These are phyloP conservation scores for Phymastichus coffea DNA, from an alignment of 1,140 invertebrate genomes.

Conservation along the genomic window DNA sequence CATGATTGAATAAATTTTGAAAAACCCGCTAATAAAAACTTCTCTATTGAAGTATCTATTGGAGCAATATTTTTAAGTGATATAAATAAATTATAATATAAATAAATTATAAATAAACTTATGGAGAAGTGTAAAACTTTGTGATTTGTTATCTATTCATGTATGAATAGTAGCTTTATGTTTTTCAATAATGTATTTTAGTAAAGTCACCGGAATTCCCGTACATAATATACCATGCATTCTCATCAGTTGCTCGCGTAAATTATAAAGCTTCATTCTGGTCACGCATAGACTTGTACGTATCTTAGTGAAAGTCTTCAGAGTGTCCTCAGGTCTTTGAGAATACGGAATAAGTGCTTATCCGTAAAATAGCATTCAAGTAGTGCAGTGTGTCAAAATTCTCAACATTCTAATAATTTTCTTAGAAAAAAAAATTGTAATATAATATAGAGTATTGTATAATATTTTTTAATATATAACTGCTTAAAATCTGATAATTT, in stretches of 20 bases:
- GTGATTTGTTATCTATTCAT: not conserved
- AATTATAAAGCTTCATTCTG: constrained; percentile 35
- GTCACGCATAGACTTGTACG: constrained; percentile 38
- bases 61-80: too few relatives aligned
- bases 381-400: constrained; percentile 41
- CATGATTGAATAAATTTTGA: too few relatives aligned
- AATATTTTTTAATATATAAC: too few relatives aligned
- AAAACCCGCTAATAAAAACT: too few relatives aligned
- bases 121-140: too few relatives aligned
- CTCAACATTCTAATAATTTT: not conserved
- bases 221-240: not conserved
- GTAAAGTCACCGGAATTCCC: not conserved
- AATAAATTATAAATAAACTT: too few relatives aligned
- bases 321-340: constrained; percentile 33
- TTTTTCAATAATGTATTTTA: not conserved
- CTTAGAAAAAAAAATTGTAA: too few relatives aligned
- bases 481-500: too few relatives aligned
- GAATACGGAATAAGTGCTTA: constrained; percentile 47
- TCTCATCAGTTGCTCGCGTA: not conserved
- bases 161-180: not conserved
- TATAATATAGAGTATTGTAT: too few relatives aligned
- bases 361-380: constrained; percentile 41
- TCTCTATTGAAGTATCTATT: too few relatives aligned
- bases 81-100: too few relatives aligned
- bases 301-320: constrained; percentile 49